Conservation (phyloP, 2,113 vertebrate genomes). For the Tautogolabrus adspersus region DNA sequence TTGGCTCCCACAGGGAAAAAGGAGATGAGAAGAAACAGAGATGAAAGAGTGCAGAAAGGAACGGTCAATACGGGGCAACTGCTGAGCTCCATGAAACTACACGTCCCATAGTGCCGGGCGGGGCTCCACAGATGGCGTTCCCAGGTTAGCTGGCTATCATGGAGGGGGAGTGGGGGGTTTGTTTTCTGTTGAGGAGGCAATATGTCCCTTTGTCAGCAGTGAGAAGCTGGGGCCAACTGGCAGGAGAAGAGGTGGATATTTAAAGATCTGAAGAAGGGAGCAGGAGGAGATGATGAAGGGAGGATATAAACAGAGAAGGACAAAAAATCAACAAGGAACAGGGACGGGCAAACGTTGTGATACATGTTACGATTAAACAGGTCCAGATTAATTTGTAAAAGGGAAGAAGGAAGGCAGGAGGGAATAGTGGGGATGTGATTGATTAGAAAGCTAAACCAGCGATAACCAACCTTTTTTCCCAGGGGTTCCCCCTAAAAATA, state of each 20-base stretch:
- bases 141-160: slow-evolving; percentile 49
- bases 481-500: no score
- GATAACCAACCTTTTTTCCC: no score
- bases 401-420: no score
- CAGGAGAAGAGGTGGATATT: slow-evolving; percentile 57
- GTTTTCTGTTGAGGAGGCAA: slow-evolving; percentile 70
- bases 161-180: background rate
- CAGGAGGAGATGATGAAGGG: background rate
- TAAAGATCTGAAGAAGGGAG: slow-evolving; percentile 49
- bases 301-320: background rate
- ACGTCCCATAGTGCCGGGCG: slow-evolving; percentile 58
- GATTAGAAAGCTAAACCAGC: no score
- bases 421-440: no score
- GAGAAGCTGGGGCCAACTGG: slow-evolving; percentile 64
- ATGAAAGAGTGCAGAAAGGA: slow-evolving; percentile 38
- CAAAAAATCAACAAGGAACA: background rate
- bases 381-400: no score
- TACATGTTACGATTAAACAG: no score
- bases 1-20: background rate
- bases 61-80: slow-evolving; percentile 46
- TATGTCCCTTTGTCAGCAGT: slow-evolving; percentile 69
- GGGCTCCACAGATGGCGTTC: slow-evolving; percentile 71
- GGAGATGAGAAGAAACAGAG: slow-evolving; percentile 14
- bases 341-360: background rate
- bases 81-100: slow-evolving; percentile 59